phyloP scores from a whole-genome alignment of 2,113 vertebrate genomes.

The Myrmophylax atrothorax region DNA sequence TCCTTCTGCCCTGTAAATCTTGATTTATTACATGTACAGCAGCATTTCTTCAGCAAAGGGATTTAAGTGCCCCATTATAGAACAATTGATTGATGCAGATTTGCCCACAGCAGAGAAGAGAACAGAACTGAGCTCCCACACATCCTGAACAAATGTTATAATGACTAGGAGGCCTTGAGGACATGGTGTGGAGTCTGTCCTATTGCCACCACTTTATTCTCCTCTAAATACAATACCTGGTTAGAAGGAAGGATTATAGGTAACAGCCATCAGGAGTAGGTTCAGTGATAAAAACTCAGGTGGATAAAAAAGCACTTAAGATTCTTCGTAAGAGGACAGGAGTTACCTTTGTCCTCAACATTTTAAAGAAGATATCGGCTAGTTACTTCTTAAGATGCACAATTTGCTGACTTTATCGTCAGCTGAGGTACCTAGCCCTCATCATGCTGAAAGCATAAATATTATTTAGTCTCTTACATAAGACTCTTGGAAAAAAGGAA shows the following conservation, averaged over 20 bases:
- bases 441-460: neutral
- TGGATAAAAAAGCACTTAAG: neutral
- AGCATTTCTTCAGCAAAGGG: conserved; percentile 15
- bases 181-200: neutral
- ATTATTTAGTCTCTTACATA: neutral
- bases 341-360: neutral
- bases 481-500: neutral
- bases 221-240: neutral
- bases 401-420: neutral
- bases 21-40: conserved; percentile 2
- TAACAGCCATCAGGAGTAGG: neutral
- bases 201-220: neutral
- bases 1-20: conserved; percentile 14
- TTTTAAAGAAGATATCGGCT: neutral
- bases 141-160: neutral
- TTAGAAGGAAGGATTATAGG: neutral
- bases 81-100: conserved; percentile 38
- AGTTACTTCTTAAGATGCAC: neutral
- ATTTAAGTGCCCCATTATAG: conserved; percentile 40
- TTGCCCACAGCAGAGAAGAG: neutral
- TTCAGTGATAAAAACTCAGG: neutral
- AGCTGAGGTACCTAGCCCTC: neutral
- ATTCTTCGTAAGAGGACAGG: neutral
- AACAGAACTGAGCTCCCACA: neutral
- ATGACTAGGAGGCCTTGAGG: neutral